Evolutionary conservation across 2,888 invertebrate species (phyloP), one percentile per base, ranked within the genome.

Genomic region (Hirudinaria manillensis): DNA sequence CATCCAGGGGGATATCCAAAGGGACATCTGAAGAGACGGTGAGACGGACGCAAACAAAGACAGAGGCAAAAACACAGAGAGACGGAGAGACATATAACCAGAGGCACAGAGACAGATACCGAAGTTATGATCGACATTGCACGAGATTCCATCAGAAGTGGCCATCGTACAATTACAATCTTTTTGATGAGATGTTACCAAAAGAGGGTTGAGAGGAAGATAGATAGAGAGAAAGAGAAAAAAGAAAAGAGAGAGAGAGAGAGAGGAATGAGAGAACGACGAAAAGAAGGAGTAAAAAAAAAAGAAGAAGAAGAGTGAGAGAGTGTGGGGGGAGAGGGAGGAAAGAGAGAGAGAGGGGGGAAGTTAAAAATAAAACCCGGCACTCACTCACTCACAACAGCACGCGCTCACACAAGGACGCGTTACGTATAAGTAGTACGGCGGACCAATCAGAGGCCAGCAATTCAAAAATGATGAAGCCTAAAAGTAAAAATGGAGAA

Each of bases 391-490:
- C 45, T 45, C 45, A 45, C 45, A 45, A 45, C 45, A 10, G 45
- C 45, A 45, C 45, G 10, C 24, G 29, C 24, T 7, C 61, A 27
- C 24, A 10, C 61, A 61, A 61, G 61, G 61, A 61, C 61, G 61
- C 6, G 45, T 45, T 45, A 45, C 45, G 6, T 61, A 61, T 61
- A 61, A 61, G 61, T 27, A 61, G 61, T n/a, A n/a, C 61, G 24
- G 24, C 61, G 24, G 61, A n/a, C 61, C 61, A 61, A 61, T 61
- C 61, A 61, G 29, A 61, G 29, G 21, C n/a, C 10, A 61, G 61
- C 61, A 61, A 21, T 61, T 61, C 61, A 61, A 61, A 61, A 61
- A 61, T 16, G 61, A 61, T 61, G 21, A 29, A 10, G 61, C 61
- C 61, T 24, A 27, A 29, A 61, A 27, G 61, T 61, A 61, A 61